Evolutionary conservation across 2,797 vertebrate genomes (phyloP).

Genomic region (Lepidocolaptes lacrymiger): DNA sequence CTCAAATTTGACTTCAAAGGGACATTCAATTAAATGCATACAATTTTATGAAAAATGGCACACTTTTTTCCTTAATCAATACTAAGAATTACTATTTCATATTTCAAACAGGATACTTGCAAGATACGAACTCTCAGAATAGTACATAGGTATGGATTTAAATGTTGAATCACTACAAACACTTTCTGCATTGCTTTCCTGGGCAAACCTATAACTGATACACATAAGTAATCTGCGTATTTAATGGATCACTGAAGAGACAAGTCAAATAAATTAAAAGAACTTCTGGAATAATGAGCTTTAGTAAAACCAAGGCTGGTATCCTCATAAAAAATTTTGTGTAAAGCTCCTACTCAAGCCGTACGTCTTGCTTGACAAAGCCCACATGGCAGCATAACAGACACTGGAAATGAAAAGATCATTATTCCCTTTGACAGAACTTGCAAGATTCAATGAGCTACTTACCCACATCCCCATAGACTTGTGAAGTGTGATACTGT

Average conservation of each 20-base stretch:
- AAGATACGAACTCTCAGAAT: not conserved
- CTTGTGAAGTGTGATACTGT: slow-evolving; percentile 93
- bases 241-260: not conserved
- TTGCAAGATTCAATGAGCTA: not conserved
- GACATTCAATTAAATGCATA: not conserved
- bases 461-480: slow-evolving; percentile 95
- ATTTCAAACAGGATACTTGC: not conserved
- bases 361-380: not conserved
- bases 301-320: not conserved
- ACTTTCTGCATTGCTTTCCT: not conserved
- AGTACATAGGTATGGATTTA: not conserved
- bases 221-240: not conserved
- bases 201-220: not conserved
- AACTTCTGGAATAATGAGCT: not conserved
- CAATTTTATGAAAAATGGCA: not conserved
- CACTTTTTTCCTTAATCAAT: not conserved
- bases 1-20: not conserved
- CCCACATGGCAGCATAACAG: not conserved
- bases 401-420: not conserved
- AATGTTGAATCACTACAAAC: not conserved
- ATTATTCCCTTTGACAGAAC: not conserved
- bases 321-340: not conserved
- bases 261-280: not conserved
- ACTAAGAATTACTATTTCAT: not conserved
- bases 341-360: not conserved